Evolutionary conservation across 2,888 invertebrate genomes (phyloP).

Genomic region (Sesia bembeciformis): DNA sequence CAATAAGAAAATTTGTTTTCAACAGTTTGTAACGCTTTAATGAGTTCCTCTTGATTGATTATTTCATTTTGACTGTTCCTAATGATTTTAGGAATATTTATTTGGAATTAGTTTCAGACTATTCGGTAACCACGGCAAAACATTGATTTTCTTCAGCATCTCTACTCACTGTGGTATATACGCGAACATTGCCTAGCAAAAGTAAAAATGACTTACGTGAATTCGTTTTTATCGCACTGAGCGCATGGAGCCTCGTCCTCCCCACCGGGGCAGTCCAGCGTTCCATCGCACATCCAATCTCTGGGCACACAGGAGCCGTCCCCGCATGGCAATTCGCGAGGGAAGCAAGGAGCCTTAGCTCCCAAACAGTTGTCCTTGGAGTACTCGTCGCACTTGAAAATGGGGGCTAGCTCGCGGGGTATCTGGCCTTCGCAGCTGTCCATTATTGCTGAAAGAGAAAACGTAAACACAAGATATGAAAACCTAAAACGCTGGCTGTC

Average conservation of each 20-base stretch:
- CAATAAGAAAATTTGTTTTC: too few relatives aligned
- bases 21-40: too few relatives aligned
- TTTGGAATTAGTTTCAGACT: too few relatives aligned
- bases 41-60: too few relatives aligned
- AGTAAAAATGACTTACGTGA: conserved; percentile 27
- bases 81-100: too few relatives aligned
- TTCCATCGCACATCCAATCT: conserved; percentile 78
- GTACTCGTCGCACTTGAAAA: conserved; percentile 77
- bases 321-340: conserved; percentile 70
- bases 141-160: too few relatives aligned
- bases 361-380: conserved; percentile 74
- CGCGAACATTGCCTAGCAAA: too few relatives aligned
- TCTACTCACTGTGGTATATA: too few relatives aligned
- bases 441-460: conserved; percentile 62
- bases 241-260: conserved; percentile 76
- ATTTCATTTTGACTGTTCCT: too few relatives aligned
- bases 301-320: conserved; percentile 76
- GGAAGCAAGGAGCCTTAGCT: conserved; percentile 58
- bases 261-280: conserved; percentile 75
- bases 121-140: too few relatives aligned
- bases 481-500: too few relatives aligned
- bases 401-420: conserved; percentile 67
- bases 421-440: conserved; percentile 77
- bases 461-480: too few relatives aligned
- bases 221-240: conserved; percentile 44